Evolutionary conservation across 2,888 invertebrate genomes (phyloP).

Genomic region (Allacma fusca): DNA sequence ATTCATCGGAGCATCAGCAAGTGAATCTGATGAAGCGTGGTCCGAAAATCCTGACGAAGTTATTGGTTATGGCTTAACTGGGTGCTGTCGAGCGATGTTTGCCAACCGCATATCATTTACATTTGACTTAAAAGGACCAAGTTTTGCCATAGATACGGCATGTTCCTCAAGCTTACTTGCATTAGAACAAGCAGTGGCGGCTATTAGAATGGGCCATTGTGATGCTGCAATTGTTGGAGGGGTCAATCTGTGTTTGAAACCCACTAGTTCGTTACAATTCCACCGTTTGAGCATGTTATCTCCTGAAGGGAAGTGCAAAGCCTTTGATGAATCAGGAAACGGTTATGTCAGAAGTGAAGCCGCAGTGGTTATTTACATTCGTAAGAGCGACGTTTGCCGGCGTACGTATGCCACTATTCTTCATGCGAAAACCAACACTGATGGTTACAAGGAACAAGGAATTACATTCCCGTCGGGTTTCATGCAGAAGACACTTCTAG

Average conservation of each 20-base stretch:
- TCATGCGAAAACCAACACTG: slow-evolving; percentile 89
- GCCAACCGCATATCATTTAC: slow-evolving; percentile 83
- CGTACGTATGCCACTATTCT: slow-evolving; percentile 87
- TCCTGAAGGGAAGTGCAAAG: slow-evolving; percentile 85
- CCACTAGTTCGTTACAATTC: slow-evolving; percentile 90
- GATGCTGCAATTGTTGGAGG: slow-evolving; percentile 97
- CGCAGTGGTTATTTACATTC: slow-evolving; percentile 80
- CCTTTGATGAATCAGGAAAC: slow-evolving; percentile 85
- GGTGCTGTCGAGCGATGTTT: slow-evolving; percentile 65
- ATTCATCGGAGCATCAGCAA: slow-evolving; percentile 54
- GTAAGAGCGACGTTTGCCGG: slow-evolving; percentile 77
- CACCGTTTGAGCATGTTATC: slow-evolving; percentile 93
- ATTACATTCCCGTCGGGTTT: slow-evolving; percentile 84
- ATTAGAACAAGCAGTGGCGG: slow-evolving; percentile 81
- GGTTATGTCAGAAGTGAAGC: slow-evolving; percentile 95
- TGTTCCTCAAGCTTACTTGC: slow-evolving; percentile 95
- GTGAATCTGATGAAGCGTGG: slow-evolving; percentile 60
- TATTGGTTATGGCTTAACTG: slow-evolving; percentile 60
- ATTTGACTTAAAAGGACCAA: slow-evolving; percentile 93
- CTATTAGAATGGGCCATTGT: slow-evolving; percentile 88
- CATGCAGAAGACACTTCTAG: slow-evolving; percentile 75
- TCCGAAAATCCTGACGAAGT: slow-evolving; percentile 57
- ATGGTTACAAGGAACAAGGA: slow-evolving; percentile 90
- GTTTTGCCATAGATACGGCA: slow-evolving; percentile 94
- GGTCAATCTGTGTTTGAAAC: slow-evolving; percentile 86